Conservation (phyloP, 2,797 vertebrate species). For the Linurgus olivaceus region DNA sequence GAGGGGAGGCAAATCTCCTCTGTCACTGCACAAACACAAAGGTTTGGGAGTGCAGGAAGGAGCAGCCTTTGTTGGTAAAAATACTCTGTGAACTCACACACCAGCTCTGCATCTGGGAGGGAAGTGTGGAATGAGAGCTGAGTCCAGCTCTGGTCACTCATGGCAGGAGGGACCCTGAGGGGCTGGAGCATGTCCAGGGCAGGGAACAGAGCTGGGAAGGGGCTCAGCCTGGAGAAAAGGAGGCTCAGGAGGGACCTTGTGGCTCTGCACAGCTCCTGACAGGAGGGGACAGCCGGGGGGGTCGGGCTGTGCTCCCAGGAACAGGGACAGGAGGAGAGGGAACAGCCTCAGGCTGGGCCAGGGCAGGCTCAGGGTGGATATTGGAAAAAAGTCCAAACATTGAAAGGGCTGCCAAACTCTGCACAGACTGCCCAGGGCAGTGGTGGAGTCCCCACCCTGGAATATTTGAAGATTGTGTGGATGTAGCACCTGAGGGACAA, state of each 20-base stretch:
- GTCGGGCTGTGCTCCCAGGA: neutral
- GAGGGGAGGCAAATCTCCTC: neutral
- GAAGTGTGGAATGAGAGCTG: accelerated
- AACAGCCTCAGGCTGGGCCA: accelerated
- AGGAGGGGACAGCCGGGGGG: neutral
- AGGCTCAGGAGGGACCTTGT: neutral
- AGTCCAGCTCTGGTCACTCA: neutral
- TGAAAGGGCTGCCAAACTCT: neutral
- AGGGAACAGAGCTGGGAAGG: neutral
- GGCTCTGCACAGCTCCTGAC: neutral
- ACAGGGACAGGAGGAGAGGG: neutral
- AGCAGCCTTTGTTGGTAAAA: neutral
- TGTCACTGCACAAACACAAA: neutral
- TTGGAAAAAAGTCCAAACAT: neutral
- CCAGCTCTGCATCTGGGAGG: accelerated
- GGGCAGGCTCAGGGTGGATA: neutral
- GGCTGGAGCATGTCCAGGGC: neutral
- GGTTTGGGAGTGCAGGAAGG: neutral
- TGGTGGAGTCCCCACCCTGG: neutral
- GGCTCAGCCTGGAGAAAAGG: neutral
- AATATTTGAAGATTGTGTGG: accelerated
- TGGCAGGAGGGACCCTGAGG: neutral
- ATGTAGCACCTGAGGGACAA: neutral
- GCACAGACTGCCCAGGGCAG: neutral
- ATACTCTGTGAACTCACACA: neutral